phyloP scores from a whole-genome alignment of 2,113 vertebrate species.

The Andinoacara biseriatus region DNA sequence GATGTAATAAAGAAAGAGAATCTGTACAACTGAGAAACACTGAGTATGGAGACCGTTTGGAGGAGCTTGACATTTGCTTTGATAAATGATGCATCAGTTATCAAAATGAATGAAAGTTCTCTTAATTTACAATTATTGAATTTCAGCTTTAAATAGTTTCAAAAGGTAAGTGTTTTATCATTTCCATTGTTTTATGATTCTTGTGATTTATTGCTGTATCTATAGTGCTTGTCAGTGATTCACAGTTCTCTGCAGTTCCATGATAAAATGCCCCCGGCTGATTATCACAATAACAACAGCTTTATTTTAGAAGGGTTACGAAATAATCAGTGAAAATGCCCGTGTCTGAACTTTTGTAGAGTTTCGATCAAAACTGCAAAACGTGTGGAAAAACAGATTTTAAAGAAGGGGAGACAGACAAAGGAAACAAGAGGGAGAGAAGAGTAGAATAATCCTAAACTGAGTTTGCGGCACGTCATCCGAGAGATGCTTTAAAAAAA shows the following conservation, averaged over 20 bases:
- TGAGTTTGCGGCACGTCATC: background rate
- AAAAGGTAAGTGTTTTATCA: constrained; percentile 5
- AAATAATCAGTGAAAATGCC: background rate
- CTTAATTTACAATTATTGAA: constrained; percentile 5
- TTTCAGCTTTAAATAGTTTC: background rate
- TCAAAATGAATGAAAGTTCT: background rate
- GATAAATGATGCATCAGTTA: constrained; percentile 2
- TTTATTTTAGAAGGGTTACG: background rate
- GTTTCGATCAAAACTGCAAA: background rate
- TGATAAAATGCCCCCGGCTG: background rate
- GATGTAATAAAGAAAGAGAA: background rate
- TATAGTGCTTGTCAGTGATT: background rate
- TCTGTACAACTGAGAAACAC: background rate
- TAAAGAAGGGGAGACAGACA: background rate
- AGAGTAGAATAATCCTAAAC: background rate
- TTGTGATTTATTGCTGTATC: background rate
- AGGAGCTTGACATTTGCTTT: background rate
- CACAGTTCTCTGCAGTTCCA: background rate
- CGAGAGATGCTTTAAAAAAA: background rate
- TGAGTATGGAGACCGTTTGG: background rate
- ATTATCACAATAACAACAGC: background rate
- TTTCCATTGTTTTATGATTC: background rate
- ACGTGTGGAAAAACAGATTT: background rate
- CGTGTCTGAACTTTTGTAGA: background rate
- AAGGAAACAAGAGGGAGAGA: background rate